Percentiles rank a stretch among this genome's conserved stretches.
Conservation (phyloP, 2,797 vertebrate species). For the Enteromius unitaeniatus region DNA sequence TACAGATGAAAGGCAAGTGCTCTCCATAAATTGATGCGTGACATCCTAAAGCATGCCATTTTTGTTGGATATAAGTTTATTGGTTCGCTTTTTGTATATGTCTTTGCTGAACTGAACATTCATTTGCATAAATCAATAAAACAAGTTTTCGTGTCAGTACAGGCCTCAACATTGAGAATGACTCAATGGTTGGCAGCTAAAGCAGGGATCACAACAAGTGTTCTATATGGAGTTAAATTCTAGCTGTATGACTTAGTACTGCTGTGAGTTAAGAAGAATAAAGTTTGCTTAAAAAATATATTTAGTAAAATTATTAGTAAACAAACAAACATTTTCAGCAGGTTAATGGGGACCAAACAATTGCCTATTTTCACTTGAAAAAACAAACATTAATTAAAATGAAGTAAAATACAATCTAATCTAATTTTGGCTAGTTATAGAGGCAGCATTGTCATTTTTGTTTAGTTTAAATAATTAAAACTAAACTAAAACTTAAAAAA, state of each 20-base stretch:
- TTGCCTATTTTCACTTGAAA: neutral
- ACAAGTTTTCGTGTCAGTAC: constrained; percentile 9
- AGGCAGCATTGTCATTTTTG: neutral
- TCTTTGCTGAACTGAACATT: constrained; percentile 14
- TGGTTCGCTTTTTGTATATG: constrained; percentile 14
- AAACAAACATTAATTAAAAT: neutral
- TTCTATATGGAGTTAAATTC: neutral
- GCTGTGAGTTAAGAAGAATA: neutral
- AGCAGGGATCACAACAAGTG: neutral
- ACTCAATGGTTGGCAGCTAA: neutral
- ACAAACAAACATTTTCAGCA: neutral
- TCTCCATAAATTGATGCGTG: constrained; percentile 44
- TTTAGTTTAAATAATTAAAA: neutral
- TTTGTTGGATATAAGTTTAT: constrained; percentile 34
- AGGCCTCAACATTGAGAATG: neutral
- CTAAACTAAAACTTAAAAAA: no score
- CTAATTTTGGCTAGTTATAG: neutral
- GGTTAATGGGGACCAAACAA: neutral
- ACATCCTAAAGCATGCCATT: constrained; percentile 41
- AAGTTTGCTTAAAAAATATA: neutral
- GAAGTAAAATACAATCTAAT: neutral
- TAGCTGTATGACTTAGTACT: neutral
- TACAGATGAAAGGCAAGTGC: constrained; percentile 49
- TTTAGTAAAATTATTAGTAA: neutral
- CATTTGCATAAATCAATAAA: constrained; percentile 26